phyloP scores from a whole-genome alignment of 2,113 vertebrate genomes.

The Sander lucioperca region DNA sequence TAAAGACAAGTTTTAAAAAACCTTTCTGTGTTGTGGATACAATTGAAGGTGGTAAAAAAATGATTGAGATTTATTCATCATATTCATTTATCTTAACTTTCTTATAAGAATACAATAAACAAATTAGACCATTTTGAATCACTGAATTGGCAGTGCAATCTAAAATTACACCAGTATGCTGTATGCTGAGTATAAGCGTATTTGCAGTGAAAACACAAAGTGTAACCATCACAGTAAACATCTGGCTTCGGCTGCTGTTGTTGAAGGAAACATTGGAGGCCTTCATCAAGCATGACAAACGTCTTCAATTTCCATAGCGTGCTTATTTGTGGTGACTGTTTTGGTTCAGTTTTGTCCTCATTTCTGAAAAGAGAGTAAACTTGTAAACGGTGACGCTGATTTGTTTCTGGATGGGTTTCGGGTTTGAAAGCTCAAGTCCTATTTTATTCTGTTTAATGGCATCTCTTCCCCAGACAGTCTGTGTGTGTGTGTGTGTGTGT shows the following conservation, averaged over 20 bases:
- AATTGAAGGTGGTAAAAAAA: neutral
- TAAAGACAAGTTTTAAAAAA: slow-evolving; percentile 10
- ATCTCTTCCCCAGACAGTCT: slow-evolving; percentile 63
- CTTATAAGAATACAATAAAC: neutral
- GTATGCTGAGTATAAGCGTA: neutral
- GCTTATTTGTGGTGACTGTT: slow-evolving; percentile 50
- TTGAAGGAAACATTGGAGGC: slow-evolving; percentile 35
- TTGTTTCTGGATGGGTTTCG: slow-evolving; percentile 60
- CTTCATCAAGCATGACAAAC: slow-evolving; percentile 47
- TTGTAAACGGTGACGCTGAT: slow-evolving; percentile 65
- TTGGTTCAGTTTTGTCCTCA: slow-evolving; percentile 70
- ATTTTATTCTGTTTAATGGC: slow-evolving; percentile 76
- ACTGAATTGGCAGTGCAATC: neutral
- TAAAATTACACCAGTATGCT: neutral
- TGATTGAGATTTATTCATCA: neutral
- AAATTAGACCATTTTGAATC: neutral
- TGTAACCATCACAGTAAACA: slow-evolving; percentile 34
- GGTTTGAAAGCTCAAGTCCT: slow-evolving; percentile 54
- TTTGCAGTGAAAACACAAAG: slow-evolving; percentile 15
- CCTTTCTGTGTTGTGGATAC: slow-evolving; percentile 5
- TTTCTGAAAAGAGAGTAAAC: slow-evolving; percentile 68
- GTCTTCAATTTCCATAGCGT: slow-evolving; percentile 22
- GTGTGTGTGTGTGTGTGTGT: slow-evolving; percentile 60
- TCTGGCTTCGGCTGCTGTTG: slow-evolving; percentile 36
- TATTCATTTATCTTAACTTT: neutral